Percentiles rank a stretch among this genome's conserved stretches.
Evolutionary conservation across 2,888 invertebrate genomes (phyloP).

Genomic region (Alviniconcha strummeri): DNA sequence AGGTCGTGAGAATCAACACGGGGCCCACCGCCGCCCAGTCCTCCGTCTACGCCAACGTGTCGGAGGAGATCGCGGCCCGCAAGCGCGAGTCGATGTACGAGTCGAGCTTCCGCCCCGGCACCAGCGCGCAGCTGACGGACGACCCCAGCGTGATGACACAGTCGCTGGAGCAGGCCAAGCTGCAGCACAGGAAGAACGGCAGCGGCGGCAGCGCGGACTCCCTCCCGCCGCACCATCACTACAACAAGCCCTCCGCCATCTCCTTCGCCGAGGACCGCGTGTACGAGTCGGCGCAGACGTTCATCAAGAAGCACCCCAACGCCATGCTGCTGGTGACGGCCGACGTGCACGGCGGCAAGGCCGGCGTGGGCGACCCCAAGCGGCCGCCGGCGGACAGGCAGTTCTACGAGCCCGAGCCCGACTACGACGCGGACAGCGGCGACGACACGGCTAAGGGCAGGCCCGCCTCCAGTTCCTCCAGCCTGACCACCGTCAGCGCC

Average conservation of each 20-base stretch:
- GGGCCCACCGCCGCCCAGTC: slow-evolving; percentile 42
- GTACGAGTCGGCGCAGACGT: slow-evolving; percentile 60
- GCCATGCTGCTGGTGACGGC: slow-evolving; percentile 64
- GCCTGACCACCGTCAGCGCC: not conserved
- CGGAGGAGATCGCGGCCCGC: slow-evolving; percentile 44
- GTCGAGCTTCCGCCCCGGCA: slow-evolving; percentile 92
- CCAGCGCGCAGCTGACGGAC: slow-evolving; percentile 90
- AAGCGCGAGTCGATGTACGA: slow-evolving; percentile 54
- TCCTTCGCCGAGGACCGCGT: slow-evolving; percentile 65
- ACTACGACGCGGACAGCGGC: slow-evolving; percentile 51
- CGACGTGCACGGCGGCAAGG: slow-evolving; percentile 53
- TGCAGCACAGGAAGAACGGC: slow-evolving; percentile 46
- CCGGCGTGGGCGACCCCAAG: not conserved
- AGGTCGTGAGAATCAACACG: slow-evolving; percentile 56
- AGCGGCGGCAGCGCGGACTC: slow-evolving; percentile 44
- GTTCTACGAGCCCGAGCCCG: slow-evolving; percentile 60
- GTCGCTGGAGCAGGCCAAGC: slow-evolving; percentile 43
- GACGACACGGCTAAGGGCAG: not conserved
- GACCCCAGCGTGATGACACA: slow-evolving; percentile 81
- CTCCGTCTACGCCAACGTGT: slow-evolving; percentile 68
- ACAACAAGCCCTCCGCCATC: slow-evolving; percentile 52
- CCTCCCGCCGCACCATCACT: not conserved
- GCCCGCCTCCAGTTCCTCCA: not conserved
- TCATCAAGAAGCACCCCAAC: slow-evolving; percentile 66
- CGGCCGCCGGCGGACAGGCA: slow-evolving; percentile 38